Conservation (phyloP, 2,888 invertebrate species). For the Caenorhabditis drosophilae region DNA sequence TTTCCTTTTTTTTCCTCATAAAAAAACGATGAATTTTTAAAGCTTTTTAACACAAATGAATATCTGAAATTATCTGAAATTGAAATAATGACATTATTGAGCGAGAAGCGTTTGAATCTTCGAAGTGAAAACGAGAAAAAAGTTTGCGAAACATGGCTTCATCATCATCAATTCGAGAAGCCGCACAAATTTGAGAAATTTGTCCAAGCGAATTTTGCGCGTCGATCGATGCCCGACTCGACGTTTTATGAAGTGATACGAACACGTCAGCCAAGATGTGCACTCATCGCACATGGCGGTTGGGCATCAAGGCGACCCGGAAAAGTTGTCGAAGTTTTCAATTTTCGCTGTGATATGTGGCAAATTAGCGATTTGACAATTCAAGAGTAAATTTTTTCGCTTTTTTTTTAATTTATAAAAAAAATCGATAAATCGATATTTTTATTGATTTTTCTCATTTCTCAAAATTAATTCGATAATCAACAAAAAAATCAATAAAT, state of each 20-base stretch:
- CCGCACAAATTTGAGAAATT: constrained; percentile 13
- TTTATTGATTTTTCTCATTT: too few relatives aligned
- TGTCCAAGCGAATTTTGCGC: constrained; percentile 13
- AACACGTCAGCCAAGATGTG: constrained; percentile 18
- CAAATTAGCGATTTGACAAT: constrained; percentile 21
- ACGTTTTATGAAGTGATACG: constrained; percentile 31
- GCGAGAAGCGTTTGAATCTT: constrained; percentile 30
- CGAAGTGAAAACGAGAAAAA: constrained; percentile 17
- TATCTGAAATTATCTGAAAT: constrained; percentile 25
- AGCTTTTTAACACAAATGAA: constrained; percentile 21
- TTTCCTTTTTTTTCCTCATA: neutral
- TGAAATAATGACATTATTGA: constrained; percentile 26
- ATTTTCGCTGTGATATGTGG: constrained; percentile 32
- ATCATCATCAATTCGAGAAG: constrained; percentile 19
- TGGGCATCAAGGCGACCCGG: constrained; percentile 34
- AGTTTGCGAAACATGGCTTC: constrained; percentile 20
- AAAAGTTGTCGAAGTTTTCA: constrained; percentile 38
- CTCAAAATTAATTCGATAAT: too few relatives aligned
- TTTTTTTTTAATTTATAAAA: too few relatives aligned
- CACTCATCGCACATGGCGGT: constrained; percentile 31
- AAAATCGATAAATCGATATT: too few relatives aligned
- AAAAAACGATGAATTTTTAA: constrained; percentile 1
- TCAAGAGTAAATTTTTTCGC: constrained; percentile 18
- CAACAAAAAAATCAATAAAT: too few relatives aligned
- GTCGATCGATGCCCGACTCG: constrained; percentile 16